These are phyloP conservation scores for Portevinia maculata DNA, from an alignment of 2,888 invertebrate genomes.

Conservation along the genomic window DNA sequence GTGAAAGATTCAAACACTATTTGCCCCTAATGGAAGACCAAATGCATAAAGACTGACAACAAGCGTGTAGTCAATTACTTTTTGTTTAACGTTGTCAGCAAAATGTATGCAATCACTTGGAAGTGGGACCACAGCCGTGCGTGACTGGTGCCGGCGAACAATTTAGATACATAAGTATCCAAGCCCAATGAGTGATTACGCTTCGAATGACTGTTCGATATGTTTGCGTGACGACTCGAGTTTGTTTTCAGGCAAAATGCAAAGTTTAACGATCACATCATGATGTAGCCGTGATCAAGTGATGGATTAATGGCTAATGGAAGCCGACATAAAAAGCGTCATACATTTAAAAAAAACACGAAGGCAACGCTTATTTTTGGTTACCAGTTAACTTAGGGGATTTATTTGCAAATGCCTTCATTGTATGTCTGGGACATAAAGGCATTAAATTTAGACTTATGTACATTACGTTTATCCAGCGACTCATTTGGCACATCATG, in stretches of 20 bases:
- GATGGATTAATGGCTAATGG: constrained; percentile 54
- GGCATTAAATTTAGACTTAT: too few relatives aligned
- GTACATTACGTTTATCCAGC: too few relatives aligned
- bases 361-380: too few relatives aligned
- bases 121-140: constrained; percentile 30
- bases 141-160: constrained; percentile 34
- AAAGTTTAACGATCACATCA: constrained; percentile 33
- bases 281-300: constrained; percentile 31
- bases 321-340: constrained; percentile 34
- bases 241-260: constrained; percentile 10
- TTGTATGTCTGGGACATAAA: too few relatives aligned
- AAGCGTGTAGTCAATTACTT: constrained; percentile 9
- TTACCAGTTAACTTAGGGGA: too few relatives aligned
- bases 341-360: constrained; percentile 8
- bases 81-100: constrained; percentile 36
- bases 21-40: constrained; percentile 3
- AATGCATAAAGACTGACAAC: constrained; percentile 29
- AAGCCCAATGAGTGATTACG: constrained; percentile 35
- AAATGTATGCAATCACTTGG: constrained; percentile 37
- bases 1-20: constrained; percentile 21
- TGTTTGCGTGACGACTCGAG: constrained; percentile 37
- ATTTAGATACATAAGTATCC: constrained; percentile 35
- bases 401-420: too few relatives aligned
- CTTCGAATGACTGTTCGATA: constrained; percentile 18
- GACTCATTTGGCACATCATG: too few relatives aligned